A percentile compares a stretch with the other conserved stretches of the same genome.
Evolutionary conservation across 2,888 invertebrate genomes (phyloP).

Genomic region (Cecidostiba fungosa): DNA sequence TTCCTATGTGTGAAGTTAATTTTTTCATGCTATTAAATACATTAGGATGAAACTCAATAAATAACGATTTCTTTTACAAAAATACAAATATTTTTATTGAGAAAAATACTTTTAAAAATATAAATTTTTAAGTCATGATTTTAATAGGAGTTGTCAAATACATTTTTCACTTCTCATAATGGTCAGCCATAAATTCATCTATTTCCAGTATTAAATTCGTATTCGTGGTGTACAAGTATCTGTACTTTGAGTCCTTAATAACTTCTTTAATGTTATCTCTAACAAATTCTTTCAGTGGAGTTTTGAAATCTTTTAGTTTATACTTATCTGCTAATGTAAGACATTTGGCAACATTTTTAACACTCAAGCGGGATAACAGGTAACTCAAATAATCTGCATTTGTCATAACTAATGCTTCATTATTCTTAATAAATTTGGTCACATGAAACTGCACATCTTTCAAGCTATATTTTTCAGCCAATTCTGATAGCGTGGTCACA

Average conservation of each 20-base stretch:
- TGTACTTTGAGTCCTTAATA: constrained; percentile 54
- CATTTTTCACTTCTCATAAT: constrained; percentile 38
- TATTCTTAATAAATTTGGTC: constrained; percentile 47
- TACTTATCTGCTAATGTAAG: constrained; percentile 54
- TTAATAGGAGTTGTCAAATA: not conserved
- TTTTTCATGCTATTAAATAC: no score
- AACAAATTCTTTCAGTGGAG: constrained; percentile 50
- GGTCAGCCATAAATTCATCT: constrained; percentile 52
- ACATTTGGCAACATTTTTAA: constrained; percentile 54
- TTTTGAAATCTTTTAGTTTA: constrained; percentile 55
- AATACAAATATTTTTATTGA: constrained; percentile 39
- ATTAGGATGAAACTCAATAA: not conserved
- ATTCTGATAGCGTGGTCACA: constrained; percentile 35
- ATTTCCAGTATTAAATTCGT: constrained; percentile 52
- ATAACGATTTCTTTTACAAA: constrained; percentile 12
- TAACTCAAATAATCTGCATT: constrained; percentile 48
- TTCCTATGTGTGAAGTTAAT: no score
- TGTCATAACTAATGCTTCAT: constrained; percentile 51
- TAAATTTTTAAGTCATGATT: constrained; percentile 21
- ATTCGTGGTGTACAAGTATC: constrained; percentile 48
- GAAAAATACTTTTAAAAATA: constrained; percentile 15
- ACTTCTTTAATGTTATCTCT: constrained; percentile 57
- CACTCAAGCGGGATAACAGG: constrained; percentile 38
- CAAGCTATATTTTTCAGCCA: constrained; percentile 51
- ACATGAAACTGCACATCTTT: constrained; percentile 37